Evolutionary conservation across 2,888 invertebrate species (phyloP), one percentile per base, ranked within the genome.

Genomic region (Tholera decimalis): DNA sequence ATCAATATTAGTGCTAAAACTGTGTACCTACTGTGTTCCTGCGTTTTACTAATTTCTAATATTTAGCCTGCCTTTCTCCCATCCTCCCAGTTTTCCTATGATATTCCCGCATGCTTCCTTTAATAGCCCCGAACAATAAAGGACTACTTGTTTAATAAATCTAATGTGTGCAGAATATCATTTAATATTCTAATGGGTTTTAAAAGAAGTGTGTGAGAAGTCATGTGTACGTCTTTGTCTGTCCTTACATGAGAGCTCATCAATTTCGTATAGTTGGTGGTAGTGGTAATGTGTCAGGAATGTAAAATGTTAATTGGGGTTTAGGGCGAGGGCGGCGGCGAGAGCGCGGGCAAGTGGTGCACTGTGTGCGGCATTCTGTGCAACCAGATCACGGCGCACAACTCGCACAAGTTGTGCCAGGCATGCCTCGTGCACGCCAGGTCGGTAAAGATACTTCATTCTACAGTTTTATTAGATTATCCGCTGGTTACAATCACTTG

Each of bases 361-460:
- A 89, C 95, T 79, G 93, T 95, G 77, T 96, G 96, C 94, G 94
- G 95, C 89, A 95, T 96, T 87, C 92, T 91, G 86, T 96, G 95
- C 92, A 89, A 92, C 87, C 93, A 92, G 88, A 95, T 92, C 85
- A 95, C 95, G 88, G 87, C 91, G 83, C 94, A 95, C 93, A 95
- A 95, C 90, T 92, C 95, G 83, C 96, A 96, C 85, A 95, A 93
- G 92, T 91, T 96, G 90, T 96, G 96, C 86, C 95, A 95, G 94
- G 95, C 95, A 88, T 96, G 96, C 95, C 95, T 95, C 93, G 95
- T 94, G 95, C 96, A 96, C 94, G 95, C 95, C 95, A 96, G 96
- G 96, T 96, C 95, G 94, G 95, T 95, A 95, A 86, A 85, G 80
- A 77, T 80, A 82, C 69, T 77, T 73, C 70, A 76, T 83, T 64